These are phyloP conservation scores for Meda fulgida DNA, from an alignment of 2,797 vertebrate genomes.

Conservation along the genomic window DNA sequence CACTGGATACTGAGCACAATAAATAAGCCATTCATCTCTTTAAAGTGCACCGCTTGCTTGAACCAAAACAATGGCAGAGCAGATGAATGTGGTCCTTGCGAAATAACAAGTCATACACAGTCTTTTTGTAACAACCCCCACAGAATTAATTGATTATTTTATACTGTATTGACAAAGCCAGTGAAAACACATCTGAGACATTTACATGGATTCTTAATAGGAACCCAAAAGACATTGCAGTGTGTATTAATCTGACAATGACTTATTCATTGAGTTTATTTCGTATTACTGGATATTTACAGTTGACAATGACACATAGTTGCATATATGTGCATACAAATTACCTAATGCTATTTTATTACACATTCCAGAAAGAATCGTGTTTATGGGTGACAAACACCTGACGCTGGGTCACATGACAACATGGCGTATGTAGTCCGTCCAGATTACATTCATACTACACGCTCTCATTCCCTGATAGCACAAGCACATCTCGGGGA, in stretches of 20 bases:
- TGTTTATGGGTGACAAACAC: no score
- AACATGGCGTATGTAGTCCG: no score
- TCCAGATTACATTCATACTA: no score
- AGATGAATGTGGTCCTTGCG: not conserved
- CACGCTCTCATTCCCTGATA: no score
- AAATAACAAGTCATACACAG: not conserved
- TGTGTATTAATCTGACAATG: not conserved
- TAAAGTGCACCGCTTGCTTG: not conserved
- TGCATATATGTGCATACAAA: constrained; percentile 30
- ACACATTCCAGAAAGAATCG: constrained; percentile 44
- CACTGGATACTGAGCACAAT: not conserved
- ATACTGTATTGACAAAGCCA: not conserved
- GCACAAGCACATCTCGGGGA: no score
- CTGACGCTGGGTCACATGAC: no score
- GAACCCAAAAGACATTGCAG: not conserved
- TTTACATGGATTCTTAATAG: not conserved
- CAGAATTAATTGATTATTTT: not conserved
- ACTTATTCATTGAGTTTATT: not conserved
- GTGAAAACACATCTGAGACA: not conserved
- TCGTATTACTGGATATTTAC: not conserved
- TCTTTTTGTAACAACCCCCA: not conserved
- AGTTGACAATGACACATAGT: not conserved
- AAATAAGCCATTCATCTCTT: not conserved
- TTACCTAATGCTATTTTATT: constrained; percentile 31
- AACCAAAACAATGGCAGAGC: not conserved